Conservation (phyloP, 2,888 invertebrate species). For the Limnephilus lunatus region DNA sequence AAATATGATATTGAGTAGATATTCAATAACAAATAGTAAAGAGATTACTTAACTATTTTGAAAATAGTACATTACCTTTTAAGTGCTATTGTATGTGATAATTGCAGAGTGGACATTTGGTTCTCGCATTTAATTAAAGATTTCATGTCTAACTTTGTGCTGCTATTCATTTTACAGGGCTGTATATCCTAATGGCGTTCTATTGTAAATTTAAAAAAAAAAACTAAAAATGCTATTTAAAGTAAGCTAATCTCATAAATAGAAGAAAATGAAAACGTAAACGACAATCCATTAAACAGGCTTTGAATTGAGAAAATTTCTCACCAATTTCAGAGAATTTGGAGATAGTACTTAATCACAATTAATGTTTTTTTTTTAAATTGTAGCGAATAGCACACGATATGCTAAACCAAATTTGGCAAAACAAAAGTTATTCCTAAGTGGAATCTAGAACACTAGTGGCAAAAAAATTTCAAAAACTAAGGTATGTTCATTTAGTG, state of each 20-base stretch:
- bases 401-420: background rate
- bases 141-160: background rate
- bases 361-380: background rate
- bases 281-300: too few species aligned
- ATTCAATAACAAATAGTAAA: background rate
- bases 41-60: background rate
- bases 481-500: background rate
- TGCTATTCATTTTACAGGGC: background rate
- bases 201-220: too few species aligned
- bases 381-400: background rate
- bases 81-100: background rate
- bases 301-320: too few species aligned
- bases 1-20: background rate
- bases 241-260: background rate
- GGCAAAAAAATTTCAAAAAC: background rate
- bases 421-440: background rate
- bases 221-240: background rate
- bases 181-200: background rate
- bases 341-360: too few species aligned
- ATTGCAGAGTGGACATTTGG: background rate
- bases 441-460: background rate
- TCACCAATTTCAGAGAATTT: too few species aligned
- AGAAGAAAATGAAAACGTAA: too few species aligned
- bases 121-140: background rate
- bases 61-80: background rate